Conservation (phyloP, 2,797 vertebrate species). For the Trachurus trachurus region DNA sequence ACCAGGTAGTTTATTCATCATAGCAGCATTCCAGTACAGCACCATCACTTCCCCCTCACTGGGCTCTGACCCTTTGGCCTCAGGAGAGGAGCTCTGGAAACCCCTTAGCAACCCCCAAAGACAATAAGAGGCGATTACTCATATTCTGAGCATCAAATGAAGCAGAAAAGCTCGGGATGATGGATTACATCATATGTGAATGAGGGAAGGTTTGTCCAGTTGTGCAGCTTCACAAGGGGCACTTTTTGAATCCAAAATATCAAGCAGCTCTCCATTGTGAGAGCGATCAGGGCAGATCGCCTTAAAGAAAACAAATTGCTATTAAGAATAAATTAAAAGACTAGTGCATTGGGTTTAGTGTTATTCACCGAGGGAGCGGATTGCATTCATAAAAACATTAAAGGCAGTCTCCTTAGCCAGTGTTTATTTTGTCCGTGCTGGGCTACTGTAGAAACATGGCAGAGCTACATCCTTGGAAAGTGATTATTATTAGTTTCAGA, state of each 20-base stretch:
- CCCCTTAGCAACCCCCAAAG: conserved; percentile 76
- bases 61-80: conserved; percentile 76
- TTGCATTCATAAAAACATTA: no score
- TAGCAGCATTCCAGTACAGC: conserved; percentile 66
- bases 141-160: conserved; percentile 75
- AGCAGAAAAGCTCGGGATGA: conserved; percentile 71
- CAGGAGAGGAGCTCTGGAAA: conserved; percentile 64
- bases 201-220: conserved; percentile 45
- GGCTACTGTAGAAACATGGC: no score
- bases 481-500: no score
- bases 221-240: conserved; percentile 34
- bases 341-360: no score
- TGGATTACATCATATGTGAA: conserved; percentile 69
- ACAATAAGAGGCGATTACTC: conserved; percentile 78
- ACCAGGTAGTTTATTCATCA: conserved; percentile 68
- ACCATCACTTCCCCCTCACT: conserved; percentile 61
- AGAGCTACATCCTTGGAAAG: no score
- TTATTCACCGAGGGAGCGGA: no score
- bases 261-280: conserved; percentile 26
- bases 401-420: no score
- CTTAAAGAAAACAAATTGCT: background rate
- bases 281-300: background rate
- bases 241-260: conserved; percentile 34
- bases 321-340: no score
- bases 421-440: no score